Conservation (phyloP, 1,140 invertebrate genomes). For the Leptinotarsa defecta region DNA sequence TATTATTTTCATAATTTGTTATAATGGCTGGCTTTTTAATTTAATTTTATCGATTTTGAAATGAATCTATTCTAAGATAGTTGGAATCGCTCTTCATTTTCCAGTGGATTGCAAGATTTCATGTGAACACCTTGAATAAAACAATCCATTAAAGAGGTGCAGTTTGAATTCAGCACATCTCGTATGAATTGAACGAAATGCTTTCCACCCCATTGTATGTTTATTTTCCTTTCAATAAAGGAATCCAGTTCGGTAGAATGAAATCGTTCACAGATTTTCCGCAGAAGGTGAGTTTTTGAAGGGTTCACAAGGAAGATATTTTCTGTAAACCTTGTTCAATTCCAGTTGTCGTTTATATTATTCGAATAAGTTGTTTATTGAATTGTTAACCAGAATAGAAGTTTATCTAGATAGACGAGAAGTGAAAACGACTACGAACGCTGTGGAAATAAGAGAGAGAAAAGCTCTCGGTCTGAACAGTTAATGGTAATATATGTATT, state of each 20-base stretch:
- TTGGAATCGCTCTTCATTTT: no score
- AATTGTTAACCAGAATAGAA: constrained; percentile 27
- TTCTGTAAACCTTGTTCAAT: constrained; percentile 12
- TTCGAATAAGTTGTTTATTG: constrained; percentile 26
- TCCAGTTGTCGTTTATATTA: constrained; percentile 24
- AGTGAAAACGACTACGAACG: constrained; percentile 14
- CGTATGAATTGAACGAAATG: background rate
- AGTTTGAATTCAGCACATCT: background rate
- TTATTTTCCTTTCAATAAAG: constrained; percentile 19
- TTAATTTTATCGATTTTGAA: no score
- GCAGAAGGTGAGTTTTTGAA: background rate
- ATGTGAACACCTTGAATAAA: background rate
- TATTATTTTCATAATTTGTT: no score
- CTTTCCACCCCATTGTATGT: background rate
- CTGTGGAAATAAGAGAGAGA: constrained; percentile 21
- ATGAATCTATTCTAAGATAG: no score
- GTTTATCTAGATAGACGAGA: constrained; percentile 23
- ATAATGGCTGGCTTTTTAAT: no score
- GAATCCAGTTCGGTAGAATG: background rate
- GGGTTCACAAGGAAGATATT: constrained; percentile 10
- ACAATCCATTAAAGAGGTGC: background rate
- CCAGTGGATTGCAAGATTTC: no score
- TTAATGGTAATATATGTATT: constrained; percentile 27
- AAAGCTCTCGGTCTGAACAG: constrained; percentile 16
- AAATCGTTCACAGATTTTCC: constrained; percentile 9